phyloP scores from a whole-genome alignment of 2,888 invertebrate genomes.

The Saturnia japonica region DNA sequence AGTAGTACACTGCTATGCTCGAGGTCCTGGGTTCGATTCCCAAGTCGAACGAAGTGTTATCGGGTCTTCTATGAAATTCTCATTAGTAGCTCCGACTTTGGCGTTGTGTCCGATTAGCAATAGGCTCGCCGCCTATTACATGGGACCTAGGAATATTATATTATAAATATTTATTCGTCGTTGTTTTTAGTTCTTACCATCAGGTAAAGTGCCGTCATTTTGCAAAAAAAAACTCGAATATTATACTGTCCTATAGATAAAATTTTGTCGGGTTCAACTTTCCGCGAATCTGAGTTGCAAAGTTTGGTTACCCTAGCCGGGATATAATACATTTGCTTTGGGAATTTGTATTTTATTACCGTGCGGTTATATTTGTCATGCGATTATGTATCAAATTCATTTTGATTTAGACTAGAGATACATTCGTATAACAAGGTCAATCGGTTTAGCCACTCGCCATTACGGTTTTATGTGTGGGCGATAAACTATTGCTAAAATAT shows the following conservation, averaged over 20 bases:
- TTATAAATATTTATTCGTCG: too few species aligned
- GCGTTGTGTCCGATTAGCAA: too few species aligned
- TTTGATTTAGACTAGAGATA: conserved; percentile 10
- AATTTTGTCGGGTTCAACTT: background rate
- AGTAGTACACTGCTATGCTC: too few species aligned
- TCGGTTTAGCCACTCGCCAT: background rate
- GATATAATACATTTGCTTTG: conserved; percentile 3
- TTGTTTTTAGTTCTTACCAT: too few species aligned
- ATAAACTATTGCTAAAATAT: conserved; percentile 6
- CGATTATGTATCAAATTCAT: background rate
- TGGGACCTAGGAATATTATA: too few species aligned
- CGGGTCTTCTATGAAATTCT: too few species aligned
- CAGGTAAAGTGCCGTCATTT: too few species aligned
- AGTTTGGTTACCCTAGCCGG: background rate
- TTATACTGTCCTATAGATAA: background rate
- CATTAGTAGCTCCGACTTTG: too few species aligned
- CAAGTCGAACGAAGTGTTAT: too few species aligned
- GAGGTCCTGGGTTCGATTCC: too few species aligned
- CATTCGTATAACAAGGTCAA: conserved; percentile 21
- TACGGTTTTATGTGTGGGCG: background rate
- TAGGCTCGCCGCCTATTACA: too few species aligned
- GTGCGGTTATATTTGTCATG: conserved; percentile 9
- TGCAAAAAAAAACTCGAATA: background rate
- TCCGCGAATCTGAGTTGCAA: background rate
- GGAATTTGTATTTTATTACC: conserved; percentile 13